Evolutionary conservation across 2,888 invertebrate genomes (phyloP).

Genomic region (Epinotia bilunana): DNA sequence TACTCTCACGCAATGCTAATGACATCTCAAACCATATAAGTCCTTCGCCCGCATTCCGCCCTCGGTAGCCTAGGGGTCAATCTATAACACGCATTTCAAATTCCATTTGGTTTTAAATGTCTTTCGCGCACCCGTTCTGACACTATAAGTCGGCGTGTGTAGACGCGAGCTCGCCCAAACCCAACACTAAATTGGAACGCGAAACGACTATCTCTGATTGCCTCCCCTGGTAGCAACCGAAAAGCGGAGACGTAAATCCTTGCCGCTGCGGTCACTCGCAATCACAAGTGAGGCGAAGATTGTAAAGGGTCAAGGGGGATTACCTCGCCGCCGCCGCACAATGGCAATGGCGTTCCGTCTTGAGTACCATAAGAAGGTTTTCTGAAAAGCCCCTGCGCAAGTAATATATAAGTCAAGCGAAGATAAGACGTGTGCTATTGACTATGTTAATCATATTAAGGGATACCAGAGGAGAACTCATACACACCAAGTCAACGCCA

Average conservation of each 20-base stretch:
- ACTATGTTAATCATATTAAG: neutral
- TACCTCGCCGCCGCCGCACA: neutral
- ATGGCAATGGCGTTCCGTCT: constrained; percentile 1
- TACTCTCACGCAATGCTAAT: too few relatives aligned
- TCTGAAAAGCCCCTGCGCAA: neutral
- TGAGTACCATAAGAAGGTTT: constrained; percentile 6
- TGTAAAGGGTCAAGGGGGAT: constrained; percentile 11
- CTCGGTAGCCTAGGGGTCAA: neutral
- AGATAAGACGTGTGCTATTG: neutral
- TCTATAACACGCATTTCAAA: neutral
- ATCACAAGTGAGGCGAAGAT: constrained; percentile 12
- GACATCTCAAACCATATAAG: too few relatives aligned
- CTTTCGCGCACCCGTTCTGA: neutral
- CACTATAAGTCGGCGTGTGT: neutral
- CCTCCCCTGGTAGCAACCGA: neutral
- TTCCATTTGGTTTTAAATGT: neutral
- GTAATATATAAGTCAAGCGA: neutral
- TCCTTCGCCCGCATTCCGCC: too few relatives aligned
- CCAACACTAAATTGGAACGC: neutral
- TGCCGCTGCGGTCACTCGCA: constrained; percentile 1
- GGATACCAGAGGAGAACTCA: too few relatives aligned
- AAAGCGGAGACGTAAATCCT: neutral
- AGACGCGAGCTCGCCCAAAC: too few relatives aligned
- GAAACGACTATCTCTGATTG: neutral
- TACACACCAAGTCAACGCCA: too few relatives aligned